Evolutionary conservation across 2,113 vertebrate species (phyloP).

Genomic region (Meleagris gallopavo): DNA sequence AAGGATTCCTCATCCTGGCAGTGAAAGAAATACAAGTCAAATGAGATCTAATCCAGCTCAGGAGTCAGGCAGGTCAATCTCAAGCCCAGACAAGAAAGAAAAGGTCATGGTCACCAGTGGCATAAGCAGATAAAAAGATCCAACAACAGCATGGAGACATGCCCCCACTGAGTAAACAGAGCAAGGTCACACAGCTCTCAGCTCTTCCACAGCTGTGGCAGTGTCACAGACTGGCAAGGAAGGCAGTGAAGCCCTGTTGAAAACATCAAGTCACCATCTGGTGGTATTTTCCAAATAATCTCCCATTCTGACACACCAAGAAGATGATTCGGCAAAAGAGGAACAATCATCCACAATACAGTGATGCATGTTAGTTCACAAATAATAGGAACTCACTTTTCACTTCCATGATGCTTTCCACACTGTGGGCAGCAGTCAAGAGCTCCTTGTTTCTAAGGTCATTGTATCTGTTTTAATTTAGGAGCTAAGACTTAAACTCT

Average conservation of each 20-base stretch:
- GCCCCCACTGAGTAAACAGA: neutral
- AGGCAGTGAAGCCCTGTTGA: neutral
- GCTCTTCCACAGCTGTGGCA: neutral
- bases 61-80: neutral
- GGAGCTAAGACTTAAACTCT: neutral
- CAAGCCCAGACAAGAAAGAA: neutral
- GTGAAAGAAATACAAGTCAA: neutral
- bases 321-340: neutral
- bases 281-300: neutral
- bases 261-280: neutral
- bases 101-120: neutral
- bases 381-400: conserved; percentile 45
- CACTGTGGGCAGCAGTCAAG: neutral
- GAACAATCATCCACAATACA: neutral
- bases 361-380: neutral
- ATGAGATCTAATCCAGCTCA: neutral
- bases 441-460: conserved; percentile 13
- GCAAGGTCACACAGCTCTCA: neutral
- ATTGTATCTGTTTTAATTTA: neutral
- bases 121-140: conserved; percentile 38
- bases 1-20: neutral
- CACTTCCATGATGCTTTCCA: conserved; percentile 51
- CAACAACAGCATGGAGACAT: neutral
- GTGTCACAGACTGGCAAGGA: neutral
- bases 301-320: neutral